phyloP scores from a whole-genome alignment of 2,888 invertebrate species.

The Parasteatoda lunata region DNA sequence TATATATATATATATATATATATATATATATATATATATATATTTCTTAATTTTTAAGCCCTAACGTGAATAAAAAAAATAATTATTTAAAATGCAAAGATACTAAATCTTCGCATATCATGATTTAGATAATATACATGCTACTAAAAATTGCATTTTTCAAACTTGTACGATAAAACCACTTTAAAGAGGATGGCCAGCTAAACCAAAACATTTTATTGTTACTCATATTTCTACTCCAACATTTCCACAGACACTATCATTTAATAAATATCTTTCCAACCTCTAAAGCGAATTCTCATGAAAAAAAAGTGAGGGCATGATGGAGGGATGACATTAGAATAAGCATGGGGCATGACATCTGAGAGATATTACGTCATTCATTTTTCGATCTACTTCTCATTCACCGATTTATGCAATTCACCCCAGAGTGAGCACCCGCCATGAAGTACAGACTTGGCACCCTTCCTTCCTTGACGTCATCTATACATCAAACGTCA shows the following conservation, averaged over 20 bases:
- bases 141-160: too few species aligned
- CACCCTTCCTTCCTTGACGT: constrained; percentile 4
- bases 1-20: too few species aligned
- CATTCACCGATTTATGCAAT: constrained; percentile 16
- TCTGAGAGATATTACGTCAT: constrained; percentile 26
- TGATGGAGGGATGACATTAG: constrained; percentile 32
- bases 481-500: constrained; percentile 55
- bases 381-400: constrained; percentile 16
- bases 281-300: background rate
- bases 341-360: constrained; percentile 15
- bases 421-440: background rate
- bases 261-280: constrained; percentile 31
- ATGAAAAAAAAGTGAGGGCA: background rate
- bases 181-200: too few species aligned
- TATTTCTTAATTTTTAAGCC: too few species aligned
- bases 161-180: too few species aligned
- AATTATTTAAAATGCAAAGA: too few species aligned
- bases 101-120: too few species aligned
- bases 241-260: constrained; percentile 10
- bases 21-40: too few species aligned
- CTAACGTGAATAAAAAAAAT: too few species aligned
- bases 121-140: too few species aligned
- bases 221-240: too few species aligned
- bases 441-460: background rate
- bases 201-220: too few species aligned